Evolutionary conservation across 1,140 invertebrate species (phyloP), one percentile per base, ranked within the genome.

Genomic region (Daktulosphaira vitifoliae): DNA sequence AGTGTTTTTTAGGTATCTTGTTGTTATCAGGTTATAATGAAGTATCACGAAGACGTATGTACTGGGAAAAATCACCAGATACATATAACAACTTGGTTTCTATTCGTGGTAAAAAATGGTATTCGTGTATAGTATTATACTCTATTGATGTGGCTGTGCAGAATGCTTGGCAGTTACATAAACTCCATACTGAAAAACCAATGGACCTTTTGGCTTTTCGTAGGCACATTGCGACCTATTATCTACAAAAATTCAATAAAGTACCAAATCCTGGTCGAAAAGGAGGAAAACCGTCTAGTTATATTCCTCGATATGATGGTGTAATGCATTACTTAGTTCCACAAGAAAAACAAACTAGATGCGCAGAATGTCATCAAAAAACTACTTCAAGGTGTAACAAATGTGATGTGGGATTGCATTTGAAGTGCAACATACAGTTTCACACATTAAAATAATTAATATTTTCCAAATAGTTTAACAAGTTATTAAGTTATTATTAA

Each of bases 51-150:
- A 53, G 51, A 22, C 51, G 15, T 18, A 53, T 67, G 48, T 67
- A 44, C 13, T 67, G n/a, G 66, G 66, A 67, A 51, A 20, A n/a
- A 39, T 25, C 48, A 39, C n/a, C 62, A 38, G 68, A 71, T 53
- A 66, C 65, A 2, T 53, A 69, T 59, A 70, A 69, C 52, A 50
- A 56, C 38, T 25, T 70, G 23, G 66, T 69, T 13, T 5, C 23
- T 22, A 70, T 71, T 25, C 50, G 48, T 13, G 66, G 66, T 46
- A 70, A 69, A 59, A 71, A 71, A 62, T 71, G 70, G 66, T 70
- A 69, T 46, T 69, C 62, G 65, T 48, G 62, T 38, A 38, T 70
- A 38, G 44, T 70, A 49, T 68, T 66, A 23, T 68, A 64, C 46
- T 18, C 64, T 29, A 65, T 69, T 65, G 65, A 67, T 64, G 49